These are phyloP conservation scores for Hirtodrosophila cameraria DNA, from an alignment of 2,888 invertebrate species.

Conservation along the genomic window DNA sequence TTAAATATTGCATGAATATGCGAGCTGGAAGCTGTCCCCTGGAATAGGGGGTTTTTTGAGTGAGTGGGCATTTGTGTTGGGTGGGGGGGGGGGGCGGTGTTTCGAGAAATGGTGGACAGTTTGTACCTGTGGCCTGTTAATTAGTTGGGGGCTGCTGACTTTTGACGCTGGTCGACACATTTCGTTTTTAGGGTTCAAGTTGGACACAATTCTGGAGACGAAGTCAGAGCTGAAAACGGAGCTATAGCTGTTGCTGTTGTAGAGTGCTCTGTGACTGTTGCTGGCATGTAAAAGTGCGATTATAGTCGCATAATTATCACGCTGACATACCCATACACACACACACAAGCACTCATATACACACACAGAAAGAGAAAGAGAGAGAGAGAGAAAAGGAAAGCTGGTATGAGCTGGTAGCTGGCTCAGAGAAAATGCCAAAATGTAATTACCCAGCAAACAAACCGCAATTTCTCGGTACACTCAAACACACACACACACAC, in stretches of 20 bases:
- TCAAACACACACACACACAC: conserved; percentile 37
- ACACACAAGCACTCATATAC: conserved; percentile 23
- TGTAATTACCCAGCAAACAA: conserved; percentile 80
- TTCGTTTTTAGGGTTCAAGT: conserved; percentile 76
- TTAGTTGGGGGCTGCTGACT: conserved; percentile 74
- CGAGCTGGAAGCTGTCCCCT: neutral
- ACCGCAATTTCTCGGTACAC: conserved; percentile 76
- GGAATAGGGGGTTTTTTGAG: conserved; percentile 10
- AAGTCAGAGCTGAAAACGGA: conserved; percentile 10
- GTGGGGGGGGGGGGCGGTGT: neutral
- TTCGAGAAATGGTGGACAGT: conserved; percentile 16
- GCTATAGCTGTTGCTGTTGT: neutral
- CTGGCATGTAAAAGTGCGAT: conserved; percentile 79
- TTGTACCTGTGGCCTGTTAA: conserved; percentile 77
- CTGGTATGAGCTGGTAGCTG: conserved; percentile 1
- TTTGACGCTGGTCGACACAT: conserved; percentile 74
- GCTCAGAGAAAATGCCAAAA: conserved; percentile 70
- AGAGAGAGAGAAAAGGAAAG: no score
- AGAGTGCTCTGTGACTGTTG: conserved; percentile 19
- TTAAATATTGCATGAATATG: conserved; percentile 72
- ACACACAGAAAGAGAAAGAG: conserved; percentile 2
- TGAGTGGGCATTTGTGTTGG: neutral
- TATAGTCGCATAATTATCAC: conserved; percentile 81
- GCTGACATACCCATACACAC: conserved; percentile 70
- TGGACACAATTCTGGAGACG: conserved; percentile 33